Evolutionary conservation across 35 echinoderm and acorn worm species (phyloP).

Genomic region (Holothuria glaberrima): DNA sequence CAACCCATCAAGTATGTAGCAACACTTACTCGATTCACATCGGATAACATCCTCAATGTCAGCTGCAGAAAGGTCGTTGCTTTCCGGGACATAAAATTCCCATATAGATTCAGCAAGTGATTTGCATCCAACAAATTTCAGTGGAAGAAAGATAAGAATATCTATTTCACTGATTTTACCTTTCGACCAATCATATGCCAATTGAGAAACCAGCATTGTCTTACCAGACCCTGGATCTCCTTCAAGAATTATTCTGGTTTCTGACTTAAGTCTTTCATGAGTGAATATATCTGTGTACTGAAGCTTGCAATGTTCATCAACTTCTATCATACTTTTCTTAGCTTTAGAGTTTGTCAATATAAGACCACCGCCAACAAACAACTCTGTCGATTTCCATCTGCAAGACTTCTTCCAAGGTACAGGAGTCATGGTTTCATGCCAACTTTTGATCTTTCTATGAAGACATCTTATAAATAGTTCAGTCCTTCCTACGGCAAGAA

Average conservation of each 20-base stretch:
- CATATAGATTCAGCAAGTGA: not conserved
- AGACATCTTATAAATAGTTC: conserved; percentile 15
- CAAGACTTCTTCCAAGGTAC: conserved; percentile 25
- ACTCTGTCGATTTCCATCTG: conserved; percentile 6
- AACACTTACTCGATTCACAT: not conserved
- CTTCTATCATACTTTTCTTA: not conserved
- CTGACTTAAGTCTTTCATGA: not conserved
- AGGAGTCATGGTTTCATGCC: conserved; percentile 21
- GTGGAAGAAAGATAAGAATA: not conserved
- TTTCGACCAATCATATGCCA: conserved; percentile 5
- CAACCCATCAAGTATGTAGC: not conserved
- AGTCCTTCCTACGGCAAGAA: not conserved
- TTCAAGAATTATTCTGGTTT: not conserved
- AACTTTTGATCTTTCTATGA: not conserved
- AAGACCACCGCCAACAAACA: not conserved
- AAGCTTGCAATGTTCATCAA: not conserved
- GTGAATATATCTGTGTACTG: conserved; percentile 14
- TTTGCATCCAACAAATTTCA: not conserved
- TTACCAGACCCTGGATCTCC: conserved; percentile 5
- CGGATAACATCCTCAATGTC: not conserved
- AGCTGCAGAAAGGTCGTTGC: not conserved
- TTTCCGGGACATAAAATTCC: not conserved
- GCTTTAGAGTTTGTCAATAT: conserved; percentile 13
- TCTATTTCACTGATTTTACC: not conserved
- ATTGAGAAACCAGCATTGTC: conserved; percentile 2